phyloP scores from a whole-genome alignment of 2,888 invertebrate genomes.

The Hydriomena furcata region DNA sequence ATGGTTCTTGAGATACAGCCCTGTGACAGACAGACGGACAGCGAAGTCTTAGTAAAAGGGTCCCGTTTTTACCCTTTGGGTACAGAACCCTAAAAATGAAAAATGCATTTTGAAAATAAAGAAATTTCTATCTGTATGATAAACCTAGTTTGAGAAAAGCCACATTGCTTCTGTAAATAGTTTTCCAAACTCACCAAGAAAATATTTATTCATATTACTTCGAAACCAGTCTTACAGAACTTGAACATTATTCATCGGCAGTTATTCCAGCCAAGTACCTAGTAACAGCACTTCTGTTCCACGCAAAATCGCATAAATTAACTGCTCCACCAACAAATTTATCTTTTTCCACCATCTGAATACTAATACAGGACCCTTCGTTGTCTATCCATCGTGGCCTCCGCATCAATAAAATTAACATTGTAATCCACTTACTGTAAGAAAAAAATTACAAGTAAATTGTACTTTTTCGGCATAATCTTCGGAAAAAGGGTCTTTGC shows the following conservation, averaged over 20 bases:
- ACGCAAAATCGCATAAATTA: conserved; percentile 76
- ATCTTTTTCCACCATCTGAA: conserved; percentile 78
- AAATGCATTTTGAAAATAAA: no score
- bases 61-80: no score
- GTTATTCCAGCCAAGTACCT: conserved; percentile 35
- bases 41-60: no score
- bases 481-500: conserved; percentile 32
- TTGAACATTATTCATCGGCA: conserved; percentile 28
- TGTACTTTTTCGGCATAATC: conserved; percentile 51
- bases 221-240: conserved; percentile 14
- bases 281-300: conserved; percentile 47
- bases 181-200: conserved; percentile 10
- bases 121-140: background rate
- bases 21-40: no score
- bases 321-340: conserved; percentile 77
- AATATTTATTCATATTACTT: conserved; percentile 19
- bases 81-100: no score
- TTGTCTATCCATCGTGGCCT: conserved; percentile 65
- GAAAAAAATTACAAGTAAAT: conserved; percentile 69
- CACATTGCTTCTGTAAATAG: background rate
- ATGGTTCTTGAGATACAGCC: no score
- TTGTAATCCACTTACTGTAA: conserved; percentile 78
- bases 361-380: conserved; percentile 69
- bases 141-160: background rate
- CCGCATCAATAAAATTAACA: conserved; percentile 81